phyloP scores from a whole-genome alignment of 2,797 vertebrate genomes.

The Tragopan temminckii region DNA sequence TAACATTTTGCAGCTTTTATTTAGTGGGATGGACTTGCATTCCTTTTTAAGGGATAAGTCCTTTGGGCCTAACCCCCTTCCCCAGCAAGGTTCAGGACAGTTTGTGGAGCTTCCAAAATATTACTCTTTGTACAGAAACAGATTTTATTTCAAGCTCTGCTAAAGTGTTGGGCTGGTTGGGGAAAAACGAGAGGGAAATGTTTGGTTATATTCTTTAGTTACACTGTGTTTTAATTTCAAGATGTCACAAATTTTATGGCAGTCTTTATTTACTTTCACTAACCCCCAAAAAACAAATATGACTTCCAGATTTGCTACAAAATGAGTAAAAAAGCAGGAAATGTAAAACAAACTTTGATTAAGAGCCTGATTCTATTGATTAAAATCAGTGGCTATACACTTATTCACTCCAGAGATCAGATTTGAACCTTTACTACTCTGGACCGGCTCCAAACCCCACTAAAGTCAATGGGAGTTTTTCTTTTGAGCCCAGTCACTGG shows the following conservation, averaged over 20 bases:
- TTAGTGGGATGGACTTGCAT: background rate
- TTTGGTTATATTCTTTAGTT: constrained; percentile 5
- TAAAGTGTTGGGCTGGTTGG: background rate
- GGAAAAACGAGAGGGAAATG: background rate
- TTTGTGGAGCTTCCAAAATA: background rate
- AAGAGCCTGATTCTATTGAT: constrained; percentile 58
- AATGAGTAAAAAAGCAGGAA: constrained; percentile 47
- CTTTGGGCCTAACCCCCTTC: background rate
- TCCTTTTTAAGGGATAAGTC: background rate
- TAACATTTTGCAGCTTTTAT: background rate
- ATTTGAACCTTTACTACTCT: constrained; percentile 36
- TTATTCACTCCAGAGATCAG: constrained; percentile 42
- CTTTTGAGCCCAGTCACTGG: constrained; percentile 32
- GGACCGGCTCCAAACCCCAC: constrained; percentile 50
- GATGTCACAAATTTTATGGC: constrained; percentile 35
- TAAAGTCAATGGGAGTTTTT: constrained; percentile 32
- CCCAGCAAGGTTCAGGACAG: background rate
- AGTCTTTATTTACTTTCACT: constrained; percentile 53
- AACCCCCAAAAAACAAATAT: constrained; percentile 10
- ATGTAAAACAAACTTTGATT: constrained; percentile 57
- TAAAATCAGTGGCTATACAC: constrained; percentile 55
- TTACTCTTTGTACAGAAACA: background rate
- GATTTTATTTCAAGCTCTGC: background rate
- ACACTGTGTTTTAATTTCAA: constrained; percentile 53
- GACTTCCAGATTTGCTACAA: constrained; percentile 53